These are phyloP conservation scores for Exephanes ischioxanthus DNA, from an alignment of 2,888 invertebrate species.

Conservation along the genomic window DNA sequence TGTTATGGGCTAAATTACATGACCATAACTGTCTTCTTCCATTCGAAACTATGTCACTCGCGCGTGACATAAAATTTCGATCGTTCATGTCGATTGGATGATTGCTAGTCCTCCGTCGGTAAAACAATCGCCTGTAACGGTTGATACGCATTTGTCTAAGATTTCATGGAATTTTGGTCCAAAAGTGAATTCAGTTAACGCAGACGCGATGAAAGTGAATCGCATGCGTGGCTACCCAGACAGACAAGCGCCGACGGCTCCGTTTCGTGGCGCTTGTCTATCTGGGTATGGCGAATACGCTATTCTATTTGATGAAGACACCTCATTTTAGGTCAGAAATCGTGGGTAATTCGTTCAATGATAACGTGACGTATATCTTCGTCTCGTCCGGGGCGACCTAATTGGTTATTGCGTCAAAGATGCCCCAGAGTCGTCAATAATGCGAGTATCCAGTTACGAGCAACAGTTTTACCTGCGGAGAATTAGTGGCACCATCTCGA, in stretches of 20 bases:
- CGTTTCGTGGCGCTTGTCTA: too few relatives aligned
- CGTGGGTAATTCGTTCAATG: background rate
- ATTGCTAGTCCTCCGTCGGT: background rate
- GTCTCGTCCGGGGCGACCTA: background rate
- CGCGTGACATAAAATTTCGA: constrained; percentile 6
- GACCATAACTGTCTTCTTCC: constrained; percentile 9
- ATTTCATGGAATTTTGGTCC: background rate
- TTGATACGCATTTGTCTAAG: background rate
- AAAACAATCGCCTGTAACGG: background rate
- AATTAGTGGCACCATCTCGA: background rate
- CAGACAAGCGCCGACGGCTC: too few relatives aligned
- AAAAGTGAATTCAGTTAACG: background rate
- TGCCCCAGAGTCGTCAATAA: background rate
- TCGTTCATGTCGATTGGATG: background rate
- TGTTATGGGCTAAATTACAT: constrained; percentile 40
- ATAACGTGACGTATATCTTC: background rate
- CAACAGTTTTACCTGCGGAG: constrained; percentile 3
- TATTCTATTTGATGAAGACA: too few relatives aligned
- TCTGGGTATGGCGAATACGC: too few relatives aligned
- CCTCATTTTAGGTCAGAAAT: background rate
- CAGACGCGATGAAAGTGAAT: background rate
- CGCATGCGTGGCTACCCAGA: background rate
- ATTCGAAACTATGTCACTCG: constrained; percentile 9
- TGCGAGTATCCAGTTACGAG: background rate
- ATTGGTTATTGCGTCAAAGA: background rate